A percentile compares a stretch with the other conserved stretches of the same genome.
These are phyloP conservation scores for Dasyurus viverrinus DNA, from an alignment of 2,113 vertebrate genomes.

Conservation along the genomic window DNA sequence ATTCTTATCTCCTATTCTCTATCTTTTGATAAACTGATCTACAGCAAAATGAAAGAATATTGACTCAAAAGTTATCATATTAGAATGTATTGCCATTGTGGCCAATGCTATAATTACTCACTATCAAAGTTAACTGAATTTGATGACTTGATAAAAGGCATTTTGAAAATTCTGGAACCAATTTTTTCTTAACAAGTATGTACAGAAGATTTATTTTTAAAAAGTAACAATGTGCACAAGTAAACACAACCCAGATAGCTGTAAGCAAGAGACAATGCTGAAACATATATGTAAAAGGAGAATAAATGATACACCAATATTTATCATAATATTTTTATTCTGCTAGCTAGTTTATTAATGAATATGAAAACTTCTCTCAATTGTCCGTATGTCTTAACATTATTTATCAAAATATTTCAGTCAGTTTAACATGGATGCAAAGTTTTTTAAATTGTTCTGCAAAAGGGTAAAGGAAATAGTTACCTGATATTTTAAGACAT, in stretches of 20 bases:
- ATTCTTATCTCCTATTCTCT: background rate
- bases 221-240: background rate
- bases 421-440: background rate
- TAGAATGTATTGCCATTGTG: background rate
- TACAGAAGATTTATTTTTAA: background rate
- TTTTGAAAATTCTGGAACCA: background rate
- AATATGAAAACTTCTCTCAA: background rate
- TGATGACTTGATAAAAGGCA: background rate
- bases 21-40: background rate
- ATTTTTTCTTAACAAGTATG: background rate
- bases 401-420: background rate
- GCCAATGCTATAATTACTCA: background rate
- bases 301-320: background rate
- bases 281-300: background rate
- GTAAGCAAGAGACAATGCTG: background rate
- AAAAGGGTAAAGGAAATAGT: conserved; percentile 53
- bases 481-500: conserved; percentile 99
- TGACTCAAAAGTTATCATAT: background rate
- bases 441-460: background rate
- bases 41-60: background rate
- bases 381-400: background rate
- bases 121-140: background rate
- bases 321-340: background rate
- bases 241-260: background rate
- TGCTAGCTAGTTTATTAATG: background rate